Evolutionary conservation across 2,888 invertebrate species (phyloP).

Genomic region (Pachycephus smyrnensis): DNA sequence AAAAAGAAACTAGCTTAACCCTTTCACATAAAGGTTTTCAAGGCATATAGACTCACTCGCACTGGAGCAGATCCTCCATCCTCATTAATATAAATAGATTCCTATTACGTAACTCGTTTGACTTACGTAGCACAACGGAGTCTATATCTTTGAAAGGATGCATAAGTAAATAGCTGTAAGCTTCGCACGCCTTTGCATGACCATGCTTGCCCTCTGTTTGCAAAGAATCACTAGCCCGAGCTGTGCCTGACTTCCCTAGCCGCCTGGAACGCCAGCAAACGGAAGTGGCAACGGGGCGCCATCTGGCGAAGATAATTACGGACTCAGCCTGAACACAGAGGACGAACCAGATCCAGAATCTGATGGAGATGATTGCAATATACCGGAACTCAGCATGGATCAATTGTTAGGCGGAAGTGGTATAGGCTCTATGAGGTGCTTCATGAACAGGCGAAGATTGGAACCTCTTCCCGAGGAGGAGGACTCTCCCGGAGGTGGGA

Average conservation of each 20-base stretch:
- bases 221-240: slow-evolving; percentile 65
- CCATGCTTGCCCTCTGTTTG: slow-evolving; percentile 65
- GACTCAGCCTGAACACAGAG: slow-evolving; percentile 55
- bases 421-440: slow-evolving; percentile 56
- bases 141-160: slow-evolving; percentile 7
- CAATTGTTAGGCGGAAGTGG: slow-evolving; percentile 55
- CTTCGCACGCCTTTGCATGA: slow-evolving; percentile 66
- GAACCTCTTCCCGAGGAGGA: slow-evolving; percentile 89
- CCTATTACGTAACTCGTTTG: neutral
- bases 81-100: neutral
- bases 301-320: slow-evolving; percentile 57
- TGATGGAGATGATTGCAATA: slow-evolving; percentile 49
- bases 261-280: slow-evolving; percentile 48
- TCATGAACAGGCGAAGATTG: slow-evolving; percentile 76
- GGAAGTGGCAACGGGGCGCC: slow-evolving; percentile 39
- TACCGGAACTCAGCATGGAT: slow-evolving; percentile 62
- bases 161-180: slow-evolving; percentile 46
- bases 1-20: neutral
- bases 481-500: slow-evolving; percentile 69
- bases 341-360: slow-evolving; percentile 79
- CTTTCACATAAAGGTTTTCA: neutral
- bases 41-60: neutral
- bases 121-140: neutral
- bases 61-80: neutral
- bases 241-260: slow-evolving; percentile 65